Evolutionary conservation across 2,113 vertebrate species (phyloP).

Genomic region (Pyrgilauda ruficollis): DNA sequence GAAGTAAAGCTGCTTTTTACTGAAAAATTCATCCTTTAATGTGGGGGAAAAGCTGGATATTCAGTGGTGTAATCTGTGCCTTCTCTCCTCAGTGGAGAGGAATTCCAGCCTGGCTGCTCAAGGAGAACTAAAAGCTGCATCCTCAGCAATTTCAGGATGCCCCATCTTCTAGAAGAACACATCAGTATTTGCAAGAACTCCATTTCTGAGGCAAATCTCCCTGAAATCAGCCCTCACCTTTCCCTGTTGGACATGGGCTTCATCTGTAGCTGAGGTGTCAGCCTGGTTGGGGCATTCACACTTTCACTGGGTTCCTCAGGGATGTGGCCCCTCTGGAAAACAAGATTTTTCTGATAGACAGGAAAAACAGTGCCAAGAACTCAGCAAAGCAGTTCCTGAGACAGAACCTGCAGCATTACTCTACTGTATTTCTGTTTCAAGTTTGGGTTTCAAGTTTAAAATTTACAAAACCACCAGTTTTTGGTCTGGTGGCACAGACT

Average conservation of each 20-base stretch:
- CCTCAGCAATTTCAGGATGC: background rate
- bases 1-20: background rate
- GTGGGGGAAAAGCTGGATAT: background rate
- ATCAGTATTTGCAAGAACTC: background rate
- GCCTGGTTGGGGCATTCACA: conserved; percentile 76
- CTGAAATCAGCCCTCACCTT: conserved; percentile 70
- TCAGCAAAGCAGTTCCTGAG: background rate
- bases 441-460: background rate
- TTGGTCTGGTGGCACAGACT: background rate
- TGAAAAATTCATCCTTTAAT: background rate
- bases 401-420: background rate
- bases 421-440: background rate
- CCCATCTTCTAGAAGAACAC: background rate
- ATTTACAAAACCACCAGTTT: background rate
- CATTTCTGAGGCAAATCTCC: background rate
- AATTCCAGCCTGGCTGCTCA: background rate
- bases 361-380: background rate
- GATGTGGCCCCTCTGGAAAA: conserved; percentile 78
- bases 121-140: background rate
- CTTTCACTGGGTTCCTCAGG: conserved; percentile 83
- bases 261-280: conserved; percentile 91
- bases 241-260: conserved; percentile 99
- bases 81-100: background rate
- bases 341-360: background rate
- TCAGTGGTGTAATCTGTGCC: background rate